Conservation (phyloP, 2,888 invertebrate genomes). For the Hypercompe scribonia region DNA sequence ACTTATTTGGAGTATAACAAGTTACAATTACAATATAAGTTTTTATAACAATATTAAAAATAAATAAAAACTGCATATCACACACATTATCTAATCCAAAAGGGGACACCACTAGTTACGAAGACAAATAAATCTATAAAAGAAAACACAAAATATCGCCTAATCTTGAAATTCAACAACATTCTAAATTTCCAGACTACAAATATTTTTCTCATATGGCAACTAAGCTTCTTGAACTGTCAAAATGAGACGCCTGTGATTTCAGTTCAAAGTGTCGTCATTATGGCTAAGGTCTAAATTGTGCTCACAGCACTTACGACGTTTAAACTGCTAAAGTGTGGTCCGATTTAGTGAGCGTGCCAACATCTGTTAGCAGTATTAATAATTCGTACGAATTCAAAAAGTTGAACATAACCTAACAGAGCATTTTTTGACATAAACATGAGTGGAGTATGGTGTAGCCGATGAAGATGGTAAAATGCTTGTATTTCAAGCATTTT, state of each 20-base stretch:
- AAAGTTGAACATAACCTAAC: too few relatives aligned
- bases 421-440: too few relatives aligned
- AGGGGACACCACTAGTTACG: constrained; percentile 18
- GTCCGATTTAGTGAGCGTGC: too few relatives aligned
- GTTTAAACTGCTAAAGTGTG: too few relatives aligned
- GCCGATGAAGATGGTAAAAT: too few relatives aligned
- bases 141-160: constrained; percentile 38
- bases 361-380: too few relatives aligned
- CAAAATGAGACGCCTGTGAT: not conserved
- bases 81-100: constrained; percentile 8
- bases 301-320: too few relatives aligned
- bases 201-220: not conserved
- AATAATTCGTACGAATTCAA: too few relatives aligned
- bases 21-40: constrained; percentile 32
- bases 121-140: constrained; percentile 29
- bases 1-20: constrained; percentile 39
- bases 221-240: not conserved
- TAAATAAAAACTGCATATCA: constrained; percentile 25
- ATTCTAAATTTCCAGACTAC: constrained; percentile 9
- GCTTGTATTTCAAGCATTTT: too few relatives aligned
- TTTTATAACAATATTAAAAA: constrained; percentile 25
- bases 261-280: too few relatives aligned
- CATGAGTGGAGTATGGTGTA: too few relatives aligned
- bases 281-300: too few relatives aligned
- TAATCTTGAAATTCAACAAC: constrained; percentile 9